phyloP scores from a whole-genome alignment of 2,888 invertebrate genomes.

The Amiota communis region DNA sequence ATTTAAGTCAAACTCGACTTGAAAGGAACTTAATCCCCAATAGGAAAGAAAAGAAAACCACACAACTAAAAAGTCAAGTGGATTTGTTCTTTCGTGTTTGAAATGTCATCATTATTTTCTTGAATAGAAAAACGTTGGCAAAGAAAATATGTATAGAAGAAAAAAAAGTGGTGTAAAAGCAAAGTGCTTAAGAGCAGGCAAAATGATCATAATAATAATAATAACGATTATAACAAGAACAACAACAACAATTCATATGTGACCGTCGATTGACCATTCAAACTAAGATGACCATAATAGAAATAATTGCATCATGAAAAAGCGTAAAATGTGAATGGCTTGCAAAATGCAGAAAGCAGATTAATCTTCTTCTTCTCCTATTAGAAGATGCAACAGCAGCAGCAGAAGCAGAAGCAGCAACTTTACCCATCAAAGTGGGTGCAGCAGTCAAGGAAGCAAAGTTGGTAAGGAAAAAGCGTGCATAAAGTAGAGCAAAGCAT shows the following conservation, averaged over 20 bases:
- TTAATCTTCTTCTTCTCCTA: no score
- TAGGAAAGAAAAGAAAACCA: not conserved
- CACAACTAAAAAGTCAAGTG: slow-evolving; percentile 6
- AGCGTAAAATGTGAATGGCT: slow-evolving; percentile 6
- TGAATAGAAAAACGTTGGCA: not conserved
- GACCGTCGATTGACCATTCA: slow-evolving; percentile 17
- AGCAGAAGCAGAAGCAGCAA: not conserved
- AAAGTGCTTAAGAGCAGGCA: slow-evolving; percentile 5
- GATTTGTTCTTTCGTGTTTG: slow-evolving; percentile 10
- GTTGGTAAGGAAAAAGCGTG: not conserved
- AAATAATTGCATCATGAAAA: slow-evolving; percentile 18
- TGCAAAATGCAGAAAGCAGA: slow-evolving; percentile 1
- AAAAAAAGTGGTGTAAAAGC: not conserved
- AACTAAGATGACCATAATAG: slow-evolving; percentile 15
- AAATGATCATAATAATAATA: slow-evolving; percentile 25
- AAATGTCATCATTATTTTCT: slow-evolving; percentile 24
- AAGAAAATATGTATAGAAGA: not conserved
- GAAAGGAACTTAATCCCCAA: no score
- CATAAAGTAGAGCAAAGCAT: slow-evolving; percentile 17
- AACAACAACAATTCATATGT: no score
- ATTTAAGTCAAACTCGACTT: slow-evolving; percentile 6
- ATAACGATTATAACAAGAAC: slow-evolving; percentile 5
- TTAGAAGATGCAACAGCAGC: not conserved
- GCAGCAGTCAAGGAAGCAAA: not conserved
- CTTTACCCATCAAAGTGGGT: not conserved